Conservation (phyloP, 2,888 invertebrate genomes). For the Capitulum mitella region DNA sequence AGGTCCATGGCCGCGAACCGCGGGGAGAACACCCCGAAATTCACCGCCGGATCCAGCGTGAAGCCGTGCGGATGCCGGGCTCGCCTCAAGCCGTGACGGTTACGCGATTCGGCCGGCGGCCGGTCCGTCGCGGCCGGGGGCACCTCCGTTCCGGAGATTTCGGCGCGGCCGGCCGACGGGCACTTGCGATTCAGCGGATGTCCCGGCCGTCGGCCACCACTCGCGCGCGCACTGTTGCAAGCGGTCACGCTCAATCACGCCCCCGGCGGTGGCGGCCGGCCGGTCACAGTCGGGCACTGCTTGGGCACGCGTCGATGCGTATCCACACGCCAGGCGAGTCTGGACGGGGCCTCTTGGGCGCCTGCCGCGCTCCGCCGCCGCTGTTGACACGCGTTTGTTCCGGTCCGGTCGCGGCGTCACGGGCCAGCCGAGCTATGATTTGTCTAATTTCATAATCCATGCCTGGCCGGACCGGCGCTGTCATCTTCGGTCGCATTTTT, state of each 20-base stretch:
- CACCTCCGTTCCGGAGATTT: background rate
- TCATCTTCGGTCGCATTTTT: conserved; percentile 36
- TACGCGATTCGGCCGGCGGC: conserved; percentile 3
- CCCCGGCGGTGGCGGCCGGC: too few relatives aligned
- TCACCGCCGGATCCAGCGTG: conserved; percentile 27
- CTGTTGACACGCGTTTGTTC: conserved; percentile 27
- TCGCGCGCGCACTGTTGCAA: background rate
- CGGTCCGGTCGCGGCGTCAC: conserved; percentile 28
- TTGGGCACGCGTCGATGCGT: too few relatives aligned
- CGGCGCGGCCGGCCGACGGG: too few relatives aligned
- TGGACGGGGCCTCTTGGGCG: too few relatives aligned
- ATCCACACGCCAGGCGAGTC: too few relatives aligned
- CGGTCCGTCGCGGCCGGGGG: background rate
- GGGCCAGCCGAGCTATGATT: conserved; percentile 31
- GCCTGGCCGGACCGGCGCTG: conserved; percentile 36
- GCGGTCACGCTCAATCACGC: conserved; percentile 1
- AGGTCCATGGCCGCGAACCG: conserved; percentile 67
- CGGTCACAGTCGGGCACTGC: too few relatives aligned
- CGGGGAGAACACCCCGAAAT: conserved; percentile 34
- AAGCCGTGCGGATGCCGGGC: background rate
- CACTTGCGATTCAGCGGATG: background rate
- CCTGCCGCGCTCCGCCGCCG: conserved; percentile 18
- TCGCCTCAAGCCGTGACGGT: conserved; percentile 22
- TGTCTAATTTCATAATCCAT: conserved; percentile 29
- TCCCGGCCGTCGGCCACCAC: conserved; percentile 3